A percentile compares a stretch with the other conserved stretches of the same genome.
phyloP scores from a whole-genome alignment of 2,888 invertebrate species.

The Ecliptopera silaceata region DNA sequence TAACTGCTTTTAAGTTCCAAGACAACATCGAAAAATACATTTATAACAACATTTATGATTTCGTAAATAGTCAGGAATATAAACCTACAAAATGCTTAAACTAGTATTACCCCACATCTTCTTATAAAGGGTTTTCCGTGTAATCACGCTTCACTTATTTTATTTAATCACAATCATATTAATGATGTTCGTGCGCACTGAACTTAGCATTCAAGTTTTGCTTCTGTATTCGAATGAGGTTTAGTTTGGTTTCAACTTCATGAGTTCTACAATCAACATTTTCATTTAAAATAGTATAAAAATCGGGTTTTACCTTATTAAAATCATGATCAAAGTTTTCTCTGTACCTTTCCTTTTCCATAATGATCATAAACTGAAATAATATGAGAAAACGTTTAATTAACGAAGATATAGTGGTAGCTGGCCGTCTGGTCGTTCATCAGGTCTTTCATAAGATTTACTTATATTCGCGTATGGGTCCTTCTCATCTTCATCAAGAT shows the following conservation, averaged over 20 bases:
- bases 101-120: background rate
- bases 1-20: constrained; percentile 9
- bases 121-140: background rate
- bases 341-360: too few species aligned
- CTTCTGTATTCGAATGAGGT: too few species aligned
- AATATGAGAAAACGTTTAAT: background rate
- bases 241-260: too few species aligned
- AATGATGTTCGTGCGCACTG: too few species aligned
- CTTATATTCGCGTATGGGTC: background rate
- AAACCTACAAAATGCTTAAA: constrained; percentile 3
- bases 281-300: too few species aligned
- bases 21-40: constrained; percentile 16
- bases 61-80: constrained; percentile 11
- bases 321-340: too few species aligned
- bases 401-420: constrained; percentile 13
- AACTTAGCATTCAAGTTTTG: too few species aligned
- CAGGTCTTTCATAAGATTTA: background rate
- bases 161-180: too few species aligned
- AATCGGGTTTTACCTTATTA: too few species aligned
- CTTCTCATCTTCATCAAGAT: background rate
- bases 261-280: too few species aligned
- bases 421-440: constrained; percentile 5
- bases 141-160: too few species aligned
- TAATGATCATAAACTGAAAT: too few species aligned
- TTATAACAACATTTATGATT: constrained; percentile 4